Percentiles rank a stretch among this genome's conserved stretches.
These are phyloP conservation scores for Dynastes grantii DNA, from an alignment of 2,888 invertebrate genomes.

Conservation along the genomic window DNA sequence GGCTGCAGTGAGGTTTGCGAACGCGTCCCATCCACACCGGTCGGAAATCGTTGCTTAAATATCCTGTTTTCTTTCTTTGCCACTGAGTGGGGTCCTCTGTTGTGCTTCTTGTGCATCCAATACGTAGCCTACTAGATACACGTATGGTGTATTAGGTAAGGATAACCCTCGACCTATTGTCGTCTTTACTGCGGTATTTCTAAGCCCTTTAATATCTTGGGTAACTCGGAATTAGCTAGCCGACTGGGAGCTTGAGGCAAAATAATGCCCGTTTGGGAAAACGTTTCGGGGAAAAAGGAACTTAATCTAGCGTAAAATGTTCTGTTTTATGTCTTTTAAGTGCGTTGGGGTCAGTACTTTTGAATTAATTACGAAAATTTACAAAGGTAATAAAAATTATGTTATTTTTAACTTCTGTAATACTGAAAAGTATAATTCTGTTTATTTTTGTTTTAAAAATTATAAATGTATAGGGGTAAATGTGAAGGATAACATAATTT, in stretches of 20 bases:
- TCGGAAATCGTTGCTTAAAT: neutral
- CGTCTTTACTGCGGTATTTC: neutral
- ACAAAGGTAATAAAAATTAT: neutral
- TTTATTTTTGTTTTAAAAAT: neutral
- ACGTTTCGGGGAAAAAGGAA: neutral
- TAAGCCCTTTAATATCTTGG: neutral
- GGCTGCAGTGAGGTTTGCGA: conserved; percentile 68
- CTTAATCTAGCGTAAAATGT: conserved; percentile 4
- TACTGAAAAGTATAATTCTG: neutral
- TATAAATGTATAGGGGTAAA: neutral
- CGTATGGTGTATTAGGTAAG: conserved; percentile 19
- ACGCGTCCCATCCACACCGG: conserved; percentile 49
- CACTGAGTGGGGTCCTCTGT: conserved; percentile 12
- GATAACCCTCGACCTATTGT: no score
- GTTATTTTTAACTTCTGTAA: neutral
- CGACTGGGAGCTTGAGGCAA: neutral
- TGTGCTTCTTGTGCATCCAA: conserved; percentile 16
- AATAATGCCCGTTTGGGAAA: conserved; percentile 12
- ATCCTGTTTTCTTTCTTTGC: conserved; percentile 10
- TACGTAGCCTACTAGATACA: conserved; percentile 7
- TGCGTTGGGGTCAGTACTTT: no score
- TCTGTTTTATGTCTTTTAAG: neutral
- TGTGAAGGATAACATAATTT: neutral
- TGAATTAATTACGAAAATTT: neutral
- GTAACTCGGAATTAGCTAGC: neutral